These are phyloP conservation scores for Tribolium madens DNA, from an alignment of 1,140 invertebrate genomes.

Conservation along the genomic window DNA sequence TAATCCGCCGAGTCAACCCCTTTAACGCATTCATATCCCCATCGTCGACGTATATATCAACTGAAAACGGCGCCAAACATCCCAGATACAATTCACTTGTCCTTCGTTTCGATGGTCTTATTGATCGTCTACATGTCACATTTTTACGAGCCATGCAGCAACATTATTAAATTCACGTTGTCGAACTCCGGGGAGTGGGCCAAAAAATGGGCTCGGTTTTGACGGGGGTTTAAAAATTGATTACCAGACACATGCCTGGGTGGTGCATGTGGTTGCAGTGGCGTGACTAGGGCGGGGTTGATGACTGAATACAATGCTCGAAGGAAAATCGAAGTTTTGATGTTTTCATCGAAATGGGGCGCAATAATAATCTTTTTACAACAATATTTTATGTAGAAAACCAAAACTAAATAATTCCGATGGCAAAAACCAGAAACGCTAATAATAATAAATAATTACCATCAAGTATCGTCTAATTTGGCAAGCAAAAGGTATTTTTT, in stretches of 20 bases:
- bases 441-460: no score
- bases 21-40: conserved; percentile 15
- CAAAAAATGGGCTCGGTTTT: no score
- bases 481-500: no score
- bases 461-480: no score
- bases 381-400: no score
- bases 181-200: not conserved
- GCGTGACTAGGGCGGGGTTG: not conserved
- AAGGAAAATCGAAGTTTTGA: not conserved
- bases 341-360: not conserved
- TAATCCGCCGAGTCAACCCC: conserved; percentile 1
- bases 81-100: conserved; percentile 24
- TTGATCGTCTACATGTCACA: conserved; percentile 31
- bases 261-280: not conserved
- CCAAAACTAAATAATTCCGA: no score
- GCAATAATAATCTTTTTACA: no score
- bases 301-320: not conserved
- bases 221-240: not conserved
- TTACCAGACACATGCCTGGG: not conserved
- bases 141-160: conserved; percentile 16
- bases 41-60: not conserved
- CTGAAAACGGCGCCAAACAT: conserved; percentile 27
- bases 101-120: conserved; percentile 32
- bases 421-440: no score
- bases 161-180: conserved; percentile 24